Evolutionary conservation across 1,140 invertebrate genomes (phyloP).

Genomic region (Anastatus disparis): DNA sequence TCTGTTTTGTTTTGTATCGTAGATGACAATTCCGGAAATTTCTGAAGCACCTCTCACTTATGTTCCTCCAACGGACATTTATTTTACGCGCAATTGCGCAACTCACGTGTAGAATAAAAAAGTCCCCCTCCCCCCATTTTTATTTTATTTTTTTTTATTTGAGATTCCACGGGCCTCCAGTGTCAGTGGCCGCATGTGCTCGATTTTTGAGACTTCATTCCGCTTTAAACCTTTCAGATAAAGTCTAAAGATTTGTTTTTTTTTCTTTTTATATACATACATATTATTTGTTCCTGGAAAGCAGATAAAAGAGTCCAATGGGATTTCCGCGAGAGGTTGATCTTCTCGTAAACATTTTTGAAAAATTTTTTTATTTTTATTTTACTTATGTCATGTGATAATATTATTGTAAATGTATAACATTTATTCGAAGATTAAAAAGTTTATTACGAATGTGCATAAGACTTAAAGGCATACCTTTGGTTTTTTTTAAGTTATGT

Average conservation of each 20-base stretch:
- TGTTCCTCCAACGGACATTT: background rate
- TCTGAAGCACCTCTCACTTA: background rate
- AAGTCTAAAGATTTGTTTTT: constrained; percentile 18
- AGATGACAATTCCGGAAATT: constrained; percentile 5
- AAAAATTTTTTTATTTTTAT: too few relatives aligned
- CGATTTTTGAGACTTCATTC: constrained; percentile 26
- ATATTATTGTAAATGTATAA: too few relatives aligned
- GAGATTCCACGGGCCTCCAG: constrained; percentile 19
- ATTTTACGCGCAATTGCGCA: constrained; percentile 32
- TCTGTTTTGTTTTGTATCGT: background rate
- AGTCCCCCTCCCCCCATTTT: background rate
- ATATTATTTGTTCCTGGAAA: constrained; percentile 25
- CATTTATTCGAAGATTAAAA: too few relatives aligned
- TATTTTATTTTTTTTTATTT: background rate
- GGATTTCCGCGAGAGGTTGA: constrained; percentile 16
- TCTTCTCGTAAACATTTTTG: background rate
- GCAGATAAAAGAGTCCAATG: constrained; percentile 22
- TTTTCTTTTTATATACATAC: too few relatives aligned
- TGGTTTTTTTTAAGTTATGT: too few relatives aligned
- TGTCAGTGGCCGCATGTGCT: constrained; percentile 32
- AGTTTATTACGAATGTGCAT: too few relatives aligned
- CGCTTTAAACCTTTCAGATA: constrained; percentile 3
- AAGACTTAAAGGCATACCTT: too few relatives aligned
- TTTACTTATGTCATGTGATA: too few relatives aligned
- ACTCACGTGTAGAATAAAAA: constrained; percentile 30